Evolutionary conservation across 1,140 invertebrate species (phyloP), one percentile per base, ranked within the genome.

Genomic region (Aphelinus atriplicis): DNA sequence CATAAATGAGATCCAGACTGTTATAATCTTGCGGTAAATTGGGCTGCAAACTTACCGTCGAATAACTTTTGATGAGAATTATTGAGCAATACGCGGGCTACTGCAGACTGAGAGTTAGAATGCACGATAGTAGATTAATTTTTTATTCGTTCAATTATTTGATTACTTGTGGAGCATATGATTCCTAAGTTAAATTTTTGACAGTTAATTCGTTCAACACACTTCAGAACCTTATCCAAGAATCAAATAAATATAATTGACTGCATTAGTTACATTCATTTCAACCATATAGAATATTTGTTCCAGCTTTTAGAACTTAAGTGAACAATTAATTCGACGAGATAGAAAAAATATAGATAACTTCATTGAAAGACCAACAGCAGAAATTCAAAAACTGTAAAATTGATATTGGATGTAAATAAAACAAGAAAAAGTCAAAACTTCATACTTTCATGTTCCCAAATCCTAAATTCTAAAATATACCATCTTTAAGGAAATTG

Each of bases 31-130:
- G 42, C 64, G 7, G 73, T 66, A 65, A 50, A 70, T 74, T 69
- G 76, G 71, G 50, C 68, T 73, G 66, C 71, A 72, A 71, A 45
- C 50, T 69, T 56, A 58, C 72, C 70, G 53, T 56, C 47, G 55
- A 66, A 71, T 56, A 68, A 61, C 47, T 57, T 64, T 61, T n/a
- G 48, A 63, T 68, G 74, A 73, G 71, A 67, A 72, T 77, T 64
- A 77, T 72, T 4, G 79, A 80, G 79, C 73, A 81, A 80, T 79
- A 80, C 50, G 75, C 53, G 42, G 67, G 72, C 45, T 56, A 77
- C 71, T 67, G 71, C 70, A 71, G 68, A 75, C 53, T 69, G 55
- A 53, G 26, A 57, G 77, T 78, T 64, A 55, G 57, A 50, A 78
- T 79, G 73, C 77, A 76, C 78, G 72, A 43, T 77, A 75, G 62